A percentile compares a stretch with the other conserved stretches of the same genome.
phyloP scores from a whole-genome alignment of 2,888 invertebrate species.

The Gymnoscelis rufifasciata region DNA sequence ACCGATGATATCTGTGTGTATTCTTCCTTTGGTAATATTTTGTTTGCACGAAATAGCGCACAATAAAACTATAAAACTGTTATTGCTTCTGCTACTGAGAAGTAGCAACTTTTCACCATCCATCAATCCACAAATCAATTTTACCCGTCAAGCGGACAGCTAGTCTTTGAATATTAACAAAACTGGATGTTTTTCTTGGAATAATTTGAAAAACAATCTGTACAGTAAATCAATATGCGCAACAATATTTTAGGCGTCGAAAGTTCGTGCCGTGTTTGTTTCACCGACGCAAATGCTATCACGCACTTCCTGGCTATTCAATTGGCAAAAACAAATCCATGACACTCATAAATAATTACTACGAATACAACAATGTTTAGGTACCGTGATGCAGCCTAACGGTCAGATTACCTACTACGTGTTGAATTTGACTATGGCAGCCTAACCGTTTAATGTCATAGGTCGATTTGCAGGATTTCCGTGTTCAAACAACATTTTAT shows the following conservation, averaged over 20 bases:
- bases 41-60: no score
- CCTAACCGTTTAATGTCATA: slow-evolving; percentile 62
- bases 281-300: slow-evolving; percentile 63
- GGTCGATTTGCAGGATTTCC: slow-evolving; percentile 38
- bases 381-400: slow-evolving; percentile 15
- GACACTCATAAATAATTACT: slow-evolving; percentile 14
- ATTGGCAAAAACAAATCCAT: slow-evolving; percentile 46
- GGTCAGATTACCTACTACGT: slow-evolving; percentile 23
- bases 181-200: slow-evolving; percentile 39
- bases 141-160: no score
- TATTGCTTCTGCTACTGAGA: no score
- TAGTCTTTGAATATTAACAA: no score
- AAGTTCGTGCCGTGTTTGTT: slow-evolving; percentile 42
- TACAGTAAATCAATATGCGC: slow-evolving; percentile 15
- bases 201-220: not conserved
- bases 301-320: slow-evolving; percentile 67
- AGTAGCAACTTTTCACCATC: no score
- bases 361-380: slow-evolving; percentile 4
- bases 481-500: slow-evolving; percentile 9
- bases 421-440: slow-evolving; percentile 45
- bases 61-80: no score
- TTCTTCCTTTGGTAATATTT: no score
- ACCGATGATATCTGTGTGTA: no score
- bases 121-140: no score
- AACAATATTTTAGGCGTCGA: slow-evolving; percentile 39